These are phyloP conservation scores for Leptopilina myrica DNA, from an alignment of 2,888 invertebrate species.

Conservation along the genomic window DNA sequence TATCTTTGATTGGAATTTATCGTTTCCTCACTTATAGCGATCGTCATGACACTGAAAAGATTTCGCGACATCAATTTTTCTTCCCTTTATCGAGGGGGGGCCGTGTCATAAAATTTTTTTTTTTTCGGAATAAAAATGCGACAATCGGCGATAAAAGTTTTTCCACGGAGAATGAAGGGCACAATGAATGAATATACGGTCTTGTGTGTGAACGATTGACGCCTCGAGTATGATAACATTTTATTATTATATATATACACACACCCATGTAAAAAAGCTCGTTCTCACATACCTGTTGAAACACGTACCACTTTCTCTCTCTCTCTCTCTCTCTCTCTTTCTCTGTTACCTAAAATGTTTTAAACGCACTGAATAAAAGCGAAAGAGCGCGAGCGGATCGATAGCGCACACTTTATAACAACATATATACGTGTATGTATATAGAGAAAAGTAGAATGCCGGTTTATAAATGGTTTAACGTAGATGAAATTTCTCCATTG, in stretches of 20 bases:
- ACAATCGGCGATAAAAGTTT: conserved; percentile 29
- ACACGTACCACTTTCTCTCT: not conserved
- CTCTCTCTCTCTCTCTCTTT: too few species aligned
- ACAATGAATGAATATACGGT: conserved; percentile 3
- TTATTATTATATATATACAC: conserved; percentile 2
- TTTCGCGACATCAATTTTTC: not conserved
- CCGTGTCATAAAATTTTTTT: not conserved
- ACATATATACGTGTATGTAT: not conserved
- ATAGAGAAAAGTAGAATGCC: not conserved
- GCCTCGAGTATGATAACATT: conserved; percentile 22
- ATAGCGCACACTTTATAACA: not conserved
- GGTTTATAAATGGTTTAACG: conserved; percentile 12
- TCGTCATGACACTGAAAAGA: not conserved
- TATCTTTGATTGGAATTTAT: too few species aligned
- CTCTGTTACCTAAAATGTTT: conserved; percentile 21
- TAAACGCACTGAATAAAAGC: conserved; percentile 7
- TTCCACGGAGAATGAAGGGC: not conserved
- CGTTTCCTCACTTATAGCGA: not conserved
- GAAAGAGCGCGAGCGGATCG: not conserved
- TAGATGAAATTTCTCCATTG: not conserved
- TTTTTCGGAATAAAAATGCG: not conserved
- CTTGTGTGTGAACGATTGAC: conserved; percentile 34
- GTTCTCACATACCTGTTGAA: conserved; percentile 34
- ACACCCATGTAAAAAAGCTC: not conserved
- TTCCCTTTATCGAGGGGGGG: not conserved